Evolutionary conservation across 2,797 vertebrate species (phyloP).

Genomic region (Mallotus villosus): DNA sequence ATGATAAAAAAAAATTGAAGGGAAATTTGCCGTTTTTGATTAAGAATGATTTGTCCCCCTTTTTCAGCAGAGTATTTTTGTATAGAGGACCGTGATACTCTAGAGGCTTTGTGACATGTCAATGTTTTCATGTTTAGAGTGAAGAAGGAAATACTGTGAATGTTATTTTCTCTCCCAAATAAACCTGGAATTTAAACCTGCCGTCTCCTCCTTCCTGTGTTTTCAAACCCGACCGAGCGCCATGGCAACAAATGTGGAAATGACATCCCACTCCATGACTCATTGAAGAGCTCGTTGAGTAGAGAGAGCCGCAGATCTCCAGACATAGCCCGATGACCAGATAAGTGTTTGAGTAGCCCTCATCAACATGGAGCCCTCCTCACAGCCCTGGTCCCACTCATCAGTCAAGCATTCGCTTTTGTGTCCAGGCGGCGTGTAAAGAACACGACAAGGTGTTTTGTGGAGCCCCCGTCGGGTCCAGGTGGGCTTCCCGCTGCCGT

Average conservation of each 20-base stretch:
- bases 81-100: too few relatives aligned
- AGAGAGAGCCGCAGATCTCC: too few relatives aligned
- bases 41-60: too few relatives aligned
- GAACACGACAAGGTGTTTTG: constrained; percentile 20
- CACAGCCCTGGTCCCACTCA: not conserved
- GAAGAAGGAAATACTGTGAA: constrained; percentile 70
- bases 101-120: constrained; percentile 35
- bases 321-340: too few relatives aligned
- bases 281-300: too few relatives aligned
- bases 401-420: not conserved
- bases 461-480: constrained; percentile 39
- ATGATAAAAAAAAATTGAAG: too few relatives aligned
- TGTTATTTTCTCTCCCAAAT: constrained; percentile 73
- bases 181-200: constrained; percentile 67
- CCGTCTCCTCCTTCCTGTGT: constrained; percentile 20
- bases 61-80: too few relatives aligned
- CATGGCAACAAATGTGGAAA: too few relatives aligned
- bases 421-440: not conserved
- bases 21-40: too few relatives aligned
- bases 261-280: too few relatives aligned
- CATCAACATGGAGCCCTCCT: not conserved
- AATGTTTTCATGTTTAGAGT: constrained; percentile 46
- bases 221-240: too few relatives aligned
- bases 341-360: constrained; percentile 32
- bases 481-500: too few relatives aligned